Conservation (phyloP, 2,888 invertebrate species). For the Acleris emargana region DNA sequence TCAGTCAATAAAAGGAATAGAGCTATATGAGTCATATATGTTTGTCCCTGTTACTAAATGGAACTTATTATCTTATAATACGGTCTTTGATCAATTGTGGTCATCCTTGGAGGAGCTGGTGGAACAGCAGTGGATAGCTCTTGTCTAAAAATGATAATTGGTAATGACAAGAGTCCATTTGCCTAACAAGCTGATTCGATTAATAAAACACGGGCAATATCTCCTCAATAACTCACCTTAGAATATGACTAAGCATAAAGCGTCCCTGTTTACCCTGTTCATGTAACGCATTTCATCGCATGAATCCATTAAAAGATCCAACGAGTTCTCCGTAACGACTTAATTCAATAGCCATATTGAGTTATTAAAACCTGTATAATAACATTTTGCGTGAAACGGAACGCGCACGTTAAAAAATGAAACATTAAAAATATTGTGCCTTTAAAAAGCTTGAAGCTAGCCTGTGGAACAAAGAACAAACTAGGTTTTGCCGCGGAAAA, state of each 20-base stretch:
- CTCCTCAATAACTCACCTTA: background rate
- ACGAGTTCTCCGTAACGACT: background rate
- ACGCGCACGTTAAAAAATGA: conserved; percentile 16
- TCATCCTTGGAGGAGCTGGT: too few species aligned
- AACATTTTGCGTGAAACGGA: conserved; percentile 19
- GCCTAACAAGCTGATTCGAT: too few species aligned
- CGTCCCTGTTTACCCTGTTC: background rate
- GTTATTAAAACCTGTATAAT: conserved; percentile 12
- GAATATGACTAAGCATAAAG: conserved; percentile 1
- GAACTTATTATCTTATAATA: too few species aligned
- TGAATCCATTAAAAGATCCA: background rate
- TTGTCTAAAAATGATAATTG: too few species aligned
- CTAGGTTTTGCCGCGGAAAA: conserved; percentile 64
- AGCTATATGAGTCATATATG: too few species aligned
- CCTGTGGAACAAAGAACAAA: conserved; percentile 58
- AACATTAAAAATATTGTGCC: conserved; percentile 21
- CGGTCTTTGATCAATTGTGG: too few species aligned
- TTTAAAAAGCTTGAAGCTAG: conserved; percentile 28
- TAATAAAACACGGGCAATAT: background rate
- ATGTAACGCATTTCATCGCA: background rate
- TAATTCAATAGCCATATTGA: conserved; percentile 3
- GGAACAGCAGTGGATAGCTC: too few species aligned
- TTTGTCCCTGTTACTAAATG: too few species aligned
- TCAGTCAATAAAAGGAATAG: too few species aligned
- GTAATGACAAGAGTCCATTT: too few species aligned